Conservation (phyloP, 2,113 vertebrate species). For the Propithecus coquereli region DNA sequence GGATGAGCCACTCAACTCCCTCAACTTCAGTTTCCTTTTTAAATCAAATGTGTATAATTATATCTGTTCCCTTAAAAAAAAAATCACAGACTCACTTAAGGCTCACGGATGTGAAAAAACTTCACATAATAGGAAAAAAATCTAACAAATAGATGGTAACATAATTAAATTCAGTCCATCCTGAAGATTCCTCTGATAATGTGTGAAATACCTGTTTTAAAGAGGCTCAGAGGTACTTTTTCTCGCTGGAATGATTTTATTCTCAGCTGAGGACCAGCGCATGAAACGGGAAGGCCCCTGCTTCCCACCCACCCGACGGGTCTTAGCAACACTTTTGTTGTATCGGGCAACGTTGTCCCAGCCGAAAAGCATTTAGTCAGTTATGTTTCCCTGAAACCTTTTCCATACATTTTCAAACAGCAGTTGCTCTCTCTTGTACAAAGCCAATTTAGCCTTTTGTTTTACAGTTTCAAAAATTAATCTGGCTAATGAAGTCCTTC, state of each 20-base stretch:
- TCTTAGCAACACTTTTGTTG: not conserved
- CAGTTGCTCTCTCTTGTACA: slow-evolving; percentile 44
- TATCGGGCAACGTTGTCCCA: not conserved
- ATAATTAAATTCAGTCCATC: not conserved
- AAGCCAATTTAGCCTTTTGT: slow-evolving; percentile 14
- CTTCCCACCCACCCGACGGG: not conserved
- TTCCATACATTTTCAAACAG: slow-evolving; percentile 43
- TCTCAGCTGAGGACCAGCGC: not conserved
- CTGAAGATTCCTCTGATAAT: not conserved
- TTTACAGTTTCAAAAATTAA: slow-evolving; percentile 51
- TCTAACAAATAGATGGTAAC: not conserved
- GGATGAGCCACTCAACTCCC: not conserved
- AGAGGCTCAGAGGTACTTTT: not conserved
- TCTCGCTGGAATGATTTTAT: not conserved
- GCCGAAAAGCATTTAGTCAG: slow-evolving; percentile 27
- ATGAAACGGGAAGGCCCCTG: not conserved
- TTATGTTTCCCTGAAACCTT: slow-evolving; percentile 35
- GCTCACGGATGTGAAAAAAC: not conserved
- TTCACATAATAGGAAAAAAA: not conserved
- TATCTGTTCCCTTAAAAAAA: not conserved
- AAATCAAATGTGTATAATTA: not conserved
- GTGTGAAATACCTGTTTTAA: not conserved
- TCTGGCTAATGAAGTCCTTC: slow-evolving; percentile 31
- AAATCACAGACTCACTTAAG: not conserved
- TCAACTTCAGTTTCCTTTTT: not conserved